Evolutionary conservation across 2,797 vertebrate species (phyloP), one percentile per base, ranked within the genome.

Genomic region (Emys orbicularis): DNA sequence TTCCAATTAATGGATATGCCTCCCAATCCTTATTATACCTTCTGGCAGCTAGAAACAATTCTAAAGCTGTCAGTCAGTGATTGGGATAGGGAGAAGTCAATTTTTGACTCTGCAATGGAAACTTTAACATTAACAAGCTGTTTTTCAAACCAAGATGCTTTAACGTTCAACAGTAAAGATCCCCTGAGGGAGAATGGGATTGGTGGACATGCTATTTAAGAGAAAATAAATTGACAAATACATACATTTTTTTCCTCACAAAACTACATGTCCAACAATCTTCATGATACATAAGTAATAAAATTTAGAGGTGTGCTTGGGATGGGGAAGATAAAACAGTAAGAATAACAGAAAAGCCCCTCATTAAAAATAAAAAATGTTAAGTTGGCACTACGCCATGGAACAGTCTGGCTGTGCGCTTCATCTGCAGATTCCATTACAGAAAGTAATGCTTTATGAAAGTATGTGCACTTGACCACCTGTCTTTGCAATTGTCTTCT

Each of bases 391-490:
- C 15, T 34, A 23, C 3, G 8, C 80, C 79, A 81, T 34, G 18
- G 56, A 93, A 84, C 37, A 80, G 31, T 86, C 50, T 0, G 1
- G 29, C 86, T 83, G 57, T 0, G 2, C 10, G 59, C 83, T 59
- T 31, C 41, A 50, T 13, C 84, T 94, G 90, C 81, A 89, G 84
- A 84, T 13, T 59, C 44, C 91, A 76, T 44, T 77, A 37, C 11
- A 87, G 80, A 31, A 88, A 72, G 53, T 7, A 41, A 74, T 23
- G 68, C 37, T 74, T 0, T 47, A 65, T 2, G 15, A 21, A n/a
- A 44, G 3, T 15, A 11, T 74, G 84, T 77, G n/a, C 57, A 54
- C 59, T 3, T 13, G 79, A 68, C 56, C 54, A 34, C 11, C 61
- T 10, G 7, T 6, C 77, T 93, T 79, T 49, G n/a, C 27, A 82